phyloP scores from a whole-genome alignment of 2,888 invertebrate species.

The Ennomos erosarius region DNA sequence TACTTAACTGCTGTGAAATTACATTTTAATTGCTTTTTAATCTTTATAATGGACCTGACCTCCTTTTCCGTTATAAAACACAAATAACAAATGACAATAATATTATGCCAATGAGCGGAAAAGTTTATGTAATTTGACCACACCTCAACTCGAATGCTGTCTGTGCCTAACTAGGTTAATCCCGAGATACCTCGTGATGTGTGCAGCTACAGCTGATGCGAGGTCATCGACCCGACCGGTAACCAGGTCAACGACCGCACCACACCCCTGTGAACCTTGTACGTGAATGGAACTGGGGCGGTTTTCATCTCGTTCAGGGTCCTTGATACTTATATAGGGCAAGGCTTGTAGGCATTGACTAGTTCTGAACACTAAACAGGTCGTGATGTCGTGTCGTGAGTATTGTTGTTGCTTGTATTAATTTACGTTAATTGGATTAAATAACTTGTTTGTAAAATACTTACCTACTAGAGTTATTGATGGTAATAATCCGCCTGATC shows the following conservation, averaged over 20 bases:
- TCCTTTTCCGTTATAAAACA: no score
- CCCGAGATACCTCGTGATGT: conserved; percentile 45
- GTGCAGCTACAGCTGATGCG: conserved; percentile 65
- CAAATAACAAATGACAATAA: conserved; percentile 25
- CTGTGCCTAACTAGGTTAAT: conserved; percentile 54
- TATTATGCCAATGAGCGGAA: conserved; percentile 49
- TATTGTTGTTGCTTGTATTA: not conserved
- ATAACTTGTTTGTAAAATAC: no score
- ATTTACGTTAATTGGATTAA: no score
- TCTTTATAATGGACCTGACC: no score
- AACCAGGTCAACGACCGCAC: conserved; percentile 58
- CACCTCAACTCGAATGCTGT: conserved; percentile 2
- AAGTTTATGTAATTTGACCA: conserved; percentile 48
- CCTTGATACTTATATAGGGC: conserved; percentile 22
- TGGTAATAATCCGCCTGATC: no score
- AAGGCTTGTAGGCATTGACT: no score
- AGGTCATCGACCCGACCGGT: conserved; percentile 61
- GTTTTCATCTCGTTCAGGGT: conserved; percentile 39
- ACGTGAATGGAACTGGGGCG: conserved; percentile 52
- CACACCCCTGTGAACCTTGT: conserved; percentile 49
- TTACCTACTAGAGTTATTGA: no score
- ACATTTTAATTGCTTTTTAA: no score
- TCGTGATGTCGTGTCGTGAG: conserved; percentile 4
- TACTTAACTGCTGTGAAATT: no score
- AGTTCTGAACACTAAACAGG: no score